These are phyloP conservation scores for Pandemis heparana DNA, from an alignment of 2,888 invertebrate species.

Conservation along the genomic window DNA sequence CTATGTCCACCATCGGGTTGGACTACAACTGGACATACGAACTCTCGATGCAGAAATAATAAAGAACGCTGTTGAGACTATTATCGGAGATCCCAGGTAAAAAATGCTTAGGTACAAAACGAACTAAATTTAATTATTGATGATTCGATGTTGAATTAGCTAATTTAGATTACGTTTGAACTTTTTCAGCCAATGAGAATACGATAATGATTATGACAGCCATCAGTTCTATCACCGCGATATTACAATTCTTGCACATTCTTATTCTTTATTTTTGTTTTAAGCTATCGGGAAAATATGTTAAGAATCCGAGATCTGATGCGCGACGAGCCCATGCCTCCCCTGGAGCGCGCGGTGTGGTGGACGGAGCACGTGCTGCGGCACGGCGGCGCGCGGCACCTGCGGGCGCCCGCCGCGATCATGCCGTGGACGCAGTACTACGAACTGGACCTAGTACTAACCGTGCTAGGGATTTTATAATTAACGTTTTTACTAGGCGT, in stretches of 20 bases:
- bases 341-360: slow-evolving; percentile 54
- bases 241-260: too few species aligned
- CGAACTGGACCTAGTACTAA: slow-evolving; percentile 32
- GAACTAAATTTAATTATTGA: too few species aligned
- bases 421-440: slow-evolving; percentile 49
- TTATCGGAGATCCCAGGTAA: slow-evolving; percentile 19
- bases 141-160: too few species aligned
- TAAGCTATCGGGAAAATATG: slow-evolving; percentile 47
- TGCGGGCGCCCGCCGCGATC: slow-evolving; percentile 47
- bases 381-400: too few species aligned
- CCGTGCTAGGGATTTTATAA: background rate
- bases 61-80: slow-evolving; percentile 13
- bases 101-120: too few species aligned
- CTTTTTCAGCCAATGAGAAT: too few species aligned
- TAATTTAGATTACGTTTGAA: too few species aligned
- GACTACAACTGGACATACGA: slow-evolving; percentile 60
- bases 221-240: too few species aligned
- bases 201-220: too few species aligned
- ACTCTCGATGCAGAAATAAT: slow-evolving; percentile 51
- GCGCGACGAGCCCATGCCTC: slow-evolving; percentile 50
- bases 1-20: slow-evolving; percentile 58
- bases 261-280: slow-evolving; percentile 8
- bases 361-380: slow-evolving; percentile 45
- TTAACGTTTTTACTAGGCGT: too few species aligned
- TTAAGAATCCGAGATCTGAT: slow-evolving; percentile 46